phyloP scores from a whole-genome alignment of 2,113 vertebrate genomes.

The Nannobrachium achirus region DNA sequence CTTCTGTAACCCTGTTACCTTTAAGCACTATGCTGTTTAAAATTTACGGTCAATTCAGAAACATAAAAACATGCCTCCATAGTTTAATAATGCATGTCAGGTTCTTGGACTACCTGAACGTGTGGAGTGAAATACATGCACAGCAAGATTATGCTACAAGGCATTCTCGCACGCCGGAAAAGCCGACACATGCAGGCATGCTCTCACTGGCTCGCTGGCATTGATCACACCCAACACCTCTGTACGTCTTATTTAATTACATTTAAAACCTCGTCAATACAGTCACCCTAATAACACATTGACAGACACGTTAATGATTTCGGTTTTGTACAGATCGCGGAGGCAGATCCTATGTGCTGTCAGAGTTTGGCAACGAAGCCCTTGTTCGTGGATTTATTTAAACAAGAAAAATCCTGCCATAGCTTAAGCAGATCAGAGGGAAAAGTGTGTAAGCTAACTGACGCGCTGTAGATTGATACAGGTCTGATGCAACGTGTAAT shows the following conservation, averaged over 20 bases:
- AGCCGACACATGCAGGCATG: conserved; percentile 39
- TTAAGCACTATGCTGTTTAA: no score
- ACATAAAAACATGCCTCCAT: no score
- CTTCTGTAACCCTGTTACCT: no score
- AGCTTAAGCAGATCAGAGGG: neutral
- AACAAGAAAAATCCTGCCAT: conserved; percentile 4
- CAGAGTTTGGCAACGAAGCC: conserved; percentile 1
- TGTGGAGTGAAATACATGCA: conserved; percentile 23
- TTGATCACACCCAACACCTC: no score
- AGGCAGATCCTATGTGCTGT: conserved; percentile 1
- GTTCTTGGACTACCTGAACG: conserved; percentile 24
- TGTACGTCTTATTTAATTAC: neutral
- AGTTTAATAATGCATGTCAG: neutral
- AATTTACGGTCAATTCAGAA: no score
- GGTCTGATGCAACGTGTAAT: neutral
- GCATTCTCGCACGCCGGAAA: conserved; percentile 39
- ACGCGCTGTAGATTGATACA: neutral
- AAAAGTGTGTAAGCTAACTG: neutral
- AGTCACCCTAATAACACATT: conserved; percentile 3
- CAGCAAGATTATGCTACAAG: conserved; percentile 25
- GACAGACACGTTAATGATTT: neutral
- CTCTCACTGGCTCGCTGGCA: conserved; percentile 41
- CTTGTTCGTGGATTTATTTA: conserved; percentile 10
- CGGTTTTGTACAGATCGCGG: neutral
- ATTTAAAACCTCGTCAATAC: neutral